A percentile compares a stretch with the other conserved stretches of the same genome.
These are phyloP conservation scores for Achroia grisella DNA, from an alignment of 1,140 invertebrate species.

Conservation along the genomic window DNA sequence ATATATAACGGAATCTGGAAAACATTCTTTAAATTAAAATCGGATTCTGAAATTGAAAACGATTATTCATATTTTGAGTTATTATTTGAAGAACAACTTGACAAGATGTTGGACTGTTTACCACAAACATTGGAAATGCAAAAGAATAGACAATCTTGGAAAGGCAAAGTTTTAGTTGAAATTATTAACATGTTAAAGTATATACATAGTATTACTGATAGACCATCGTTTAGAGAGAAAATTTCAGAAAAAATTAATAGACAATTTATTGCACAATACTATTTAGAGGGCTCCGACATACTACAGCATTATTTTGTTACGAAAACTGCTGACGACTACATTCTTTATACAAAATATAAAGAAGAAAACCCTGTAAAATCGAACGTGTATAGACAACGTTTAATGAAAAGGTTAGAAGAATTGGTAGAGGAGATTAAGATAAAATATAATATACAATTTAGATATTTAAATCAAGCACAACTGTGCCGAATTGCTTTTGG, in stretches of 20 bases:
- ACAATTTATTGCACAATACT: neutral
- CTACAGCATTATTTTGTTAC: constrained; percentile 1
- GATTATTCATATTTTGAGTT: constrained; percentile 2
- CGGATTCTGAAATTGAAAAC: constrained; percentile 4
- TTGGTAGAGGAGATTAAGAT: constrained; percentile 1
- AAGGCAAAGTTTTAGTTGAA: neutral
- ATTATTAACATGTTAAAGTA: constrained; percentile 1
- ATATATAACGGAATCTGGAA: constrained; percentile 12
- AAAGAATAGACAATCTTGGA: neutral
- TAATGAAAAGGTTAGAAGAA: constrained; percentile 5
- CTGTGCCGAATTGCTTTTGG: neutral
- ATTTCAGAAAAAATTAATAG: constrained; percentile 1
- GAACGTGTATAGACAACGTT: constrained; percentile 4
- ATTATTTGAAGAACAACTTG: constrained; percentile 3
- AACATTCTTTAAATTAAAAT: constrained; percentile 5
- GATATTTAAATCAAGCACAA: neutral
- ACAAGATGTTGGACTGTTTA: constrained; percentile 6
- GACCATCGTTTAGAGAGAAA: neutral
- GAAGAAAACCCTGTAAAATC: constrained; percentile 2
- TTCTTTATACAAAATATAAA: constrained; percentile 4
- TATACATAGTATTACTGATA: constrained; percentile 1
- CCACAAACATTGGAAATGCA: constrained; percentile 1
- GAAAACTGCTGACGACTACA: constrained; percentile 2
- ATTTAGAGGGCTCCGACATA: neutral
- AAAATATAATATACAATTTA: neutral